Evolutionary conservation across 2,113 vertebrate genomes (phyloP), one percentile per base, ranked within the genome.

Genomic region (Poeciliopsis prolifica): DNA sequence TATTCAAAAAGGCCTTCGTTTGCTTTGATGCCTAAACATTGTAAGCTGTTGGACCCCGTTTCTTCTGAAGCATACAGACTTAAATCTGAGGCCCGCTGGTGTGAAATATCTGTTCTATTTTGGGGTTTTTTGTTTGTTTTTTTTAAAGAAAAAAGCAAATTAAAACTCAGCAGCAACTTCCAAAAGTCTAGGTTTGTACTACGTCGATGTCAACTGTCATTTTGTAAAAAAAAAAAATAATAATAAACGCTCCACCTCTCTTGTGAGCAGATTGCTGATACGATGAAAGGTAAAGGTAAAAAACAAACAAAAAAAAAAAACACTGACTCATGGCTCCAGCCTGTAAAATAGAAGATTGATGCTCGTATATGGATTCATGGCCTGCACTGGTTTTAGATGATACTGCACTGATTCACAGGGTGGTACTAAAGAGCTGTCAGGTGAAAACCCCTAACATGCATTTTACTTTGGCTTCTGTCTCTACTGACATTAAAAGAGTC

Each of bases 1-100:
- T 11, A 14, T 48, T 65, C 35, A 74, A 60, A 37, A 58, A 71
- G 73, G 48, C 62, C 44, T 74, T 28, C 19, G 44, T 48, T 48
- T 78, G 51, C 72, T 82, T 26, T 51, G 61, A 68, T 69, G 70
- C 48, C 26, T 33, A 26, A 54, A 65, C 58, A 26, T 44, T 60
- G n/a, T 75, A 37, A 48, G 31, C 14, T 40, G 62, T 77, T 10
- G 15, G 69, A 51, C 26, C 31, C 15, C 35, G 35, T 37, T 9
- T 37, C 61, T 77, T 77, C 67, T 70, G 28, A 33, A 35, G 37
- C 28, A 2, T 29, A 58, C 61, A 28, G 78, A 74, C 40, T 62
- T 80, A 85, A 88, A 83, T 85, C 81, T 78, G 80, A 81, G 86
- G 82, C 86, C 80, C 81, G 51, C 48, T 42, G 78, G 77, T 75